Conservation (phyloP, 2,888 invertebrate genomes). For the Tetanocera ferruginea region DNA sequence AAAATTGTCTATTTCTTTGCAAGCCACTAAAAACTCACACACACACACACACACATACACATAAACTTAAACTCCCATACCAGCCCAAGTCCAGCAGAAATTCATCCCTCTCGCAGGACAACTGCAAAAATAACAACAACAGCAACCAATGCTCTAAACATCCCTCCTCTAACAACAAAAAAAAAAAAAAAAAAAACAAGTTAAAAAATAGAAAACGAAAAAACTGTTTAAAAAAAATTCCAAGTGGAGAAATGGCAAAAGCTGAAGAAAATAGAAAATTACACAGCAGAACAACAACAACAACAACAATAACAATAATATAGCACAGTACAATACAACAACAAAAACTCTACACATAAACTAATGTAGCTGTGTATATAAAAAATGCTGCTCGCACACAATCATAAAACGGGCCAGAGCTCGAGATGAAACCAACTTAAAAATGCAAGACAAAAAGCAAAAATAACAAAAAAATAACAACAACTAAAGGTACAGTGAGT, state of each 20-base stretch:
- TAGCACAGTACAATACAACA: neutral
- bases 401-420: neutral
- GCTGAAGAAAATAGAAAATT: conserved; percentile 22
- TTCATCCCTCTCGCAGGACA: neutral
- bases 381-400: conserved; percentile 12
- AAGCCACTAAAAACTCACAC: conserved; percentile 22
- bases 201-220: neutral
- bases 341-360: too few species aligned
- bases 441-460: neutral
- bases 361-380: neutral
- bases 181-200: neutral
- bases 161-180: conserved; percentile 32
- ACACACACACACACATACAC: conserved; percentile 19
- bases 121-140: neutral
- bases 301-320: neutral
- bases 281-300: neutral
- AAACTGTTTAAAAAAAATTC: neutral
- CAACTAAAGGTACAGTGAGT: neutral
- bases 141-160: neutral
- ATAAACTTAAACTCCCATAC: conserved; percentile 4
- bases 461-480: too few species aligned
- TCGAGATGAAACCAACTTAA: neutral
- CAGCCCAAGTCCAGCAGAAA: neutral
- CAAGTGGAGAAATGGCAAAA: conserved; percentile 7
- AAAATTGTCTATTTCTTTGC: conserved; percentile 5